Percentiles rank a stretch among this genome's conserved stretches.
These are phyloP conservation scores for Neotoma lepida DNA, from an alignment of 2,113 vertebrate genomes.

Conservation along the genomic window DNA sequence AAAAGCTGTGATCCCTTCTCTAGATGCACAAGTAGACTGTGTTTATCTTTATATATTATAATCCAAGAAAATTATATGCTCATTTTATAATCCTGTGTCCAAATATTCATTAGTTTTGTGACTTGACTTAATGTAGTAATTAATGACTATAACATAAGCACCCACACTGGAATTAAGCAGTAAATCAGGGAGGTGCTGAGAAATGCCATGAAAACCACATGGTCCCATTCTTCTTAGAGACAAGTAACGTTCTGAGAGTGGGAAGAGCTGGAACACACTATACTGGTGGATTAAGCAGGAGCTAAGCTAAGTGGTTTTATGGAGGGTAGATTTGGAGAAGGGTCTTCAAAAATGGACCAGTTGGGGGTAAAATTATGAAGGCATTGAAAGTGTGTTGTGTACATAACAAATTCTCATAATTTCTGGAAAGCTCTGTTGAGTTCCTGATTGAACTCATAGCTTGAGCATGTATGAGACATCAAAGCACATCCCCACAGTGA, in stretches of 20 bases:
- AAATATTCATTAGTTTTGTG: constrained; percentile 67
- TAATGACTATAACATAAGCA: constrained; percentile 62
- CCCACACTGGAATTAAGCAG: constrained; percentile 68
- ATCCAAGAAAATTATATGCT: constrained; percentile 67
- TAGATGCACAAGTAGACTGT: constrained; percentile 43
- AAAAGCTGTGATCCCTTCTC: constrained; percentile 43
- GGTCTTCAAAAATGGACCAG: not conserved
- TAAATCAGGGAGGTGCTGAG: constrained; percentile 47
- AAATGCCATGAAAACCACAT: constrained; percentile 67
- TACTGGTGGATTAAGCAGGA: not conserved
- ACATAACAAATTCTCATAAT: not conserved
- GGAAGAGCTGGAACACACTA: not conserved
- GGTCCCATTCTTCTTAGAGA: constrained; percentile 54
- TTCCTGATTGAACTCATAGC: not conserved
- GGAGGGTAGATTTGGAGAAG: not conserved
- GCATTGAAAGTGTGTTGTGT: not conserved
- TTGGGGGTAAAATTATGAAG: not conserved
- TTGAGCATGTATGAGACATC: not conserved
- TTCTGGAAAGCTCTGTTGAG: not conserved
- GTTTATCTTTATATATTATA: constrained; percentile 58
- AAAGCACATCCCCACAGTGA: not conserved
- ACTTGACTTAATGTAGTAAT: constrained; percentile 74
- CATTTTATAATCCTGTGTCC: constrained; percentile 59
- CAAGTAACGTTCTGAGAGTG: not conserved
- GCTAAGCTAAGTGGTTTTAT: not conserved